Base-by-base conservation (phyloP, 2,797 vertebrate genomes). In the Helicolenus hilgendorfi region DNA sequence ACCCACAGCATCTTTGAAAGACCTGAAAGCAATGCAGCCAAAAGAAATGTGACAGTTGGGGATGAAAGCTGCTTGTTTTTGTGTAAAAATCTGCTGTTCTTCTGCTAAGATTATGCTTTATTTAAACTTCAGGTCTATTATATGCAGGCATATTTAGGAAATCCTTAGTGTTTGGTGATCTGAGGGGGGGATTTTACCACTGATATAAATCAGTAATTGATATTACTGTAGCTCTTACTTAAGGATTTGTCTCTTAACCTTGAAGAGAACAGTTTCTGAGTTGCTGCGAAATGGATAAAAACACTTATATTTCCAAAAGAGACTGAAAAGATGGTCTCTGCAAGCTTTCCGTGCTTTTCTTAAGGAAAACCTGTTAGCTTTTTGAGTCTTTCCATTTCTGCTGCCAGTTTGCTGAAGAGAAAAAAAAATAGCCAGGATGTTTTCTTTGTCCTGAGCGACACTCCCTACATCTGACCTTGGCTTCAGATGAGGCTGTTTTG, bases 391-490 rank as follows among this genome's bases (percentile, higher is more conserved):
- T 92, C 84, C 87, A 83, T 36, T 72, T 56, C 72, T 49, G 84
- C 81, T 92, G 92, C 85, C 89, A 93, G 86, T 84, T 87, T 72
- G 24, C 72, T 71, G 72, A 49, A 75, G 64, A 63, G 55, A 35
- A 45, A 69, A 60, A 55, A 84, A 70, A 69, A 10, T 31, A 41
- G 77, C 75, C 77, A 86, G 87, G 92, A 91, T 91, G 87, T 91
- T 93, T 93, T 87, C 80, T 86, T 88, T 88, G 67, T 86, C 72
- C 71, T 41, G 67, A 24, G 14, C 20, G 70, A 75, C 84, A 81
- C 89, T 93, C 79, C 90, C 89, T 77, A 15, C 79, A 11, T 69
- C 24, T 92, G 91, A 94, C 91, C 91, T 94, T 87, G 88, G 79
- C 68, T 84, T 85, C 77, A 26, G 81, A 88, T 49, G 75, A 84